Evolutionary conservation across 2,888 invertebrate genomes (phyloP), one percentile per base, ranked within the genome.

Genomic region (Aquatica leii): DNA sequence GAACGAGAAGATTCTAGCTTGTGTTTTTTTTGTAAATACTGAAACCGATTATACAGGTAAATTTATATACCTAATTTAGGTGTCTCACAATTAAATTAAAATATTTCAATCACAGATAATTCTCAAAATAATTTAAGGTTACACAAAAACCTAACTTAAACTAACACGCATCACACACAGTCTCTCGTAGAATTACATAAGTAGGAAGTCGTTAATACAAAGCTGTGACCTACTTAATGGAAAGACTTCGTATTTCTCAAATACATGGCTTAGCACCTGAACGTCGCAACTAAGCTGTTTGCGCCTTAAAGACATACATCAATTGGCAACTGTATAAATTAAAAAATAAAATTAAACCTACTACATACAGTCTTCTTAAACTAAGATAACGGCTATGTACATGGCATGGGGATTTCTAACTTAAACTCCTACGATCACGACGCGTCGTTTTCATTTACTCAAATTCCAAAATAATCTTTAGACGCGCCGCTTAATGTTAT

Each of bases 61-160:
- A 54, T 49, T 54, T 54, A 21, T 49, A 54, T 61, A 51, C 60
- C 46, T 54, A 58, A 62, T 66, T 62, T 66, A 66, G 62, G 73
- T 72, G 71, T 73, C 72, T 73, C 74, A 74, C 75, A 75, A 76
- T 78, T 79, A 80, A 79, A 78, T 74, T 78, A 79, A 78, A 79
- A 78, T 80, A 80, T 78, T 76, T 80, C 76, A 81, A 81, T 81
- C 81, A 81, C 81, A 81, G 81, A 81, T 79, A 81, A 79, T 80
- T 81, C 79, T 80, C 80, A 81, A 81, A 80, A 80, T 80, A 81
- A 79, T 80, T 80, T 79, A 80, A 79, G 74, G 63, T 65, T 69
- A 67, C 64, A 65, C 64, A 66, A 68, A 66, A 59, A 65, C 52
- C 59, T 62, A 65, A 31, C 62, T 59, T 54, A 46, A 54, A 62